Percentiles rank a stretch among this genome's conserved stretches.
phyloP scores from a whole-genome alignment of 2,888 invertebrate species.

The Drosophila nigricruria region DNA sequence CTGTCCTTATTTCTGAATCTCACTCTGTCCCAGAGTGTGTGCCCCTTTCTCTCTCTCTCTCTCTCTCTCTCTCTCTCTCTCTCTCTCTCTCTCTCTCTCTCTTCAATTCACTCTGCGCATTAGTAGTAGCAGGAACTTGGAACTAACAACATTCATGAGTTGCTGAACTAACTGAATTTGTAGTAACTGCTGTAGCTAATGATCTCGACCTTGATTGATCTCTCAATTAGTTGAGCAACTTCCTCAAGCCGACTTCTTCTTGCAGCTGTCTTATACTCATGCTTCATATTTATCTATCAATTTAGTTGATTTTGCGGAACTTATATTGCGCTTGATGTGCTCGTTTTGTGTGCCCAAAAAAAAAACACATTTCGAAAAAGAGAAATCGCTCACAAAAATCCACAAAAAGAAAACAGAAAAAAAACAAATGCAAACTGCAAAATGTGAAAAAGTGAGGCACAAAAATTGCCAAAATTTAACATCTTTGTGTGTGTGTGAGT shows the following conservation, averaged over 20 bases:
- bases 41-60: too few species aligned
- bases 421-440: conserved; percentile 37
- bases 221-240: not conserved
- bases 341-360: conserved; percentile 6
- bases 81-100: too few species aligned
- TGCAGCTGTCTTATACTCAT: too few species aligned
- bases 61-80: too few species aligned
- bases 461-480: conserved; percentile 31
- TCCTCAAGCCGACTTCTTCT: not conserved
- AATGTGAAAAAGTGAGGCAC: conserved; percentile 16
- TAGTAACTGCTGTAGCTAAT: too few species aligned
- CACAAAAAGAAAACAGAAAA: conserved; percentile 16
- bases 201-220: not conserved
- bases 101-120: too few species aligned
- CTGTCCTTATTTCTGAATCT: too few species aligned
- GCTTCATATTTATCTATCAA: not conserved
- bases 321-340: not conserved
- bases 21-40: too few species aligned
- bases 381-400: conserved; percentile 44
- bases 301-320: not conserved
- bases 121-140: too few species aligned
- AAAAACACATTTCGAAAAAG: conserved; percentile 33
- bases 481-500: not conserved
- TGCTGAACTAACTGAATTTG: not conserved
- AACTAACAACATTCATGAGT: too few species aligned